These are phyloP conservation scores for Leucopsar rothschildi DNA, from an alignment of 2,113 vertebrate genomes.

Conservation along the genomic window DNA sequence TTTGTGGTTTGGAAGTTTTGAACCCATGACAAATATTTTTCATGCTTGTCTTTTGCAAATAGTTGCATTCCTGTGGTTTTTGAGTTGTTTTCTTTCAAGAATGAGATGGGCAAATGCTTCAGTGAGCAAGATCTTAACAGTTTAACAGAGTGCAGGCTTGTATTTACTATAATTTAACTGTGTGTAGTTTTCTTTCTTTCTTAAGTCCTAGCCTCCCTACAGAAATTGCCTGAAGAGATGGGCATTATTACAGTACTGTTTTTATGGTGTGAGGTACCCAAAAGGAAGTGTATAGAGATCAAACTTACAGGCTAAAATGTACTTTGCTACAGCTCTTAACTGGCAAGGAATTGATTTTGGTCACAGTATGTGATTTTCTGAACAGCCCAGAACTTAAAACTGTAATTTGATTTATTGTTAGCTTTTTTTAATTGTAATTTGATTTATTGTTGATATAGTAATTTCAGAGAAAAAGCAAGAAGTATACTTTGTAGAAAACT, in stretches of 20 bases:
- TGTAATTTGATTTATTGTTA: background rate
- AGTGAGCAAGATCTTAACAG: background rate
- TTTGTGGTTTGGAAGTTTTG: background rate
- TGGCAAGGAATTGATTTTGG: background rate
- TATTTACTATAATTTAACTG: background rate
- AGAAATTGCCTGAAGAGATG: background rate
- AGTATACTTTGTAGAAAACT: background rate
- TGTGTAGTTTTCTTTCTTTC: background rate
- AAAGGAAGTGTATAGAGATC: background rate
- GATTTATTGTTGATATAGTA: background rate
- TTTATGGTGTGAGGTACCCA: background rate
- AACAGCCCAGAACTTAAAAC: background rate
- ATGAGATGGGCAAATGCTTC: background rate
- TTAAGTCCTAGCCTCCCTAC: background rate
- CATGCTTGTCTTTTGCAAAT: background rate
- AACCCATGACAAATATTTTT: background rate
- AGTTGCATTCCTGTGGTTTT: conserved; percentile 16
- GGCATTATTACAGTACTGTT: background rate
- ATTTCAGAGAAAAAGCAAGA: background rate
- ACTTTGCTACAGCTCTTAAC: background rate
- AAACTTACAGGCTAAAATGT: background rate
- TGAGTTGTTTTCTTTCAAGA: background rate
- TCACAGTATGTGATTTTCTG: background rate
- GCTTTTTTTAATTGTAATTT: too few relatives aligned
- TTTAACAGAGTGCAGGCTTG: background rate